Base-by-base conservation (phyloP, 1,140 invertebrate species). In the Heliconius hewitsoni region DNA sequence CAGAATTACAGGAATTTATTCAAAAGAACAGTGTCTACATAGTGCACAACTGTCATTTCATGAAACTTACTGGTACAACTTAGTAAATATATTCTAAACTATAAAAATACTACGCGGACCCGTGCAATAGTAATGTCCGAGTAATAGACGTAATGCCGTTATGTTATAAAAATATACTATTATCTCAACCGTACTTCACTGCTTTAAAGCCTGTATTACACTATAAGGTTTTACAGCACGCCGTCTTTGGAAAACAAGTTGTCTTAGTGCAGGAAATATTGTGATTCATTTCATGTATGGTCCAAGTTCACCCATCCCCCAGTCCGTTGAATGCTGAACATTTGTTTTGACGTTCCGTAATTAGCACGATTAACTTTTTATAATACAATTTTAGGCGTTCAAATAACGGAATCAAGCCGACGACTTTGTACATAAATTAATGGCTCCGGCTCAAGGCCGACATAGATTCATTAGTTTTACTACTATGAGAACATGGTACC, bases 381-480 rank as follows among this genome's bases (percentile, higher is more conserved):
- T 39, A 34, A 19, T 34, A 60, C 19, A 0, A 37, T 71, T 71
- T 57, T 89, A 92, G 87, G 85, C 89, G 82, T 86, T 87, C 84
- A 77, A 82, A 77, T 94, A 94, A 94, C 93, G 93, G 91, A 89
- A 92, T 81, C 81, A 71, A 82, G 86, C 81, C 82, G 87, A 82
- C 87, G 87, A 88, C 89, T 92, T 84, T 89, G 91, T 91, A 92
- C 93, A 92, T 91, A 91, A 93, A 94, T 94, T 93, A 92, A 93
- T 92, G 86, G 87, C 86, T 89, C 84, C 83, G 84, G 89, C 91
- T 94, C 93, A 94, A 94, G 93, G 93, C 93, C 91, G 90, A 93
- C 90, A 93, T 92, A 91, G 89, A 93, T 92, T 92, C 91, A 93
- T 92, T 87, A 87, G 85, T 89, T 92, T 92, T 90, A 89, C 88